A percentile compares a stretch with the other conserved stretches of the same genome.
These are phyloP conservation scores for Cheirogaleus major DNA, from an alignment of 2,797 vertebrate species.

Conservation along the genomic window DNA sequence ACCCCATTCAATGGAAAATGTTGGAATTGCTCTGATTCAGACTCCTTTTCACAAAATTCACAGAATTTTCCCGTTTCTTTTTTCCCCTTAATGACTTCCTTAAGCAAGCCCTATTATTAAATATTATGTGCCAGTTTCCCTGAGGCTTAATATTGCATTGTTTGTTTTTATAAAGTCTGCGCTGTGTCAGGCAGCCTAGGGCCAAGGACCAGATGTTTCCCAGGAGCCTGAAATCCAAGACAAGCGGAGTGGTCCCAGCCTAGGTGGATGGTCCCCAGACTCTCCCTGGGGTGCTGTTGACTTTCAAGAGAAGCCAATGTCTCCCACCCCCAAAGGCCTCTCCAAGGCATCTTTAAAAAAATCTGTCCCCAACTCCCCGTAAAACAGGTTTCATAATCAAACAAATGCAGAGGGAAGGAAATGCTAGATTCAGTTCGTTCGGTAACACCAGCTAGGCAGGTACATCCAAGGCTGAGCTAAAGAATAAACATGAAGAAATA, in stretches of 20 bases:
- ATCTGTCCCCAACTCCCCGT: neutral
- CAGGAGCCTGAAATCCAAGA: neutral
- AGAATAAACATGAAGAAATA: conserved; percentile 35
- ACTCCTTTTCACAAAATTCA: neutral
- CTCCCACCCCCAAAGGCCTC: neutral
- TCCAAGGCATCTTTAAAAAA: neutral
- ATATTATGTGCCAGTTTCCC: neutral
- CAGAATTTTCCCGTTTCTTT: neutral
- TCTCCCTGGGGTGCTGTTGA: neutral
- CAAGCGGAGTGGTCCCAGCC: neutral
- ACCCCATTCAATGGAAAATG: neutral
- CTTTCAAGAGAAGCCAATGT: neutral
- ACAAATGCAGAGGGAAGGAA: neutral
- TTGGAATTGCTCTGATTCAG: neutral
- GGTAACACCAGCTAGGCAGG: neutral
- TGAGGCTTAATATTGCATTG: neutral
- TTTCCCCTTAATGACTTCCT: neutral
- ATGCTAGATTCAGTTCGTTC: neutral
- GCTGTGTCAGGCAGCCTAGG: neutral
- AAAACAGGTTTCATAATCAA: conserved; percentile 18
- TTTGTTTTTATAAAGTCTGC: neutral
- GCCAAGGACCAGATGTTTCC: neutral
- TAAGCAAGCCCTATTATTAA: neutral
- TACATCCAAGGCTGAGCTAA: neutral
- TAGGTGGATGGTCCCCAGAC: neutral